Base-by-base conservation (phyloP, 2,113 vertebrate genomes). In the Penelope pileata region DNA sequence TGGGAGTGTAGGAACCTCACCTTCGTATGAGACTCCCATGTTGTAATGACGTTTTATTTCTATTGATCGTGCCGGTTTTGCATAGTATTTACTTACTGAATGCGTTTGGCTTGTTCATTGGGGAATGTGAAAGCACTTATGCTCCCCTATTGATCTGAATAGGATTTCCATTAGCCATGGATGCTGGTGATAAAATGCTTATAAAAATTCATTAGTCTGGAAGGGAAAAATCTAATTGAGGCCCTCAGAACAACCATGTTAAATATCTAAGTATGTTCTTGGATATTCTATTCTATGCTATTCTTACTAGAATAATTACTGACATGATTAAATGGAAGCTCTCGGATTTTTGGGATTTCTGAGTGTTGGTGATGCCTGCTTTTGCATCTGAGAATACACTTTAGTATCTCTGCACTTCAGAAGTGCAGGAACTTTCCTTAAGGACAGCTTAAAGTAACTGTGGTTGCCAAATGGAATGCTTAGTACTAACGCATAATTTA, bases 231-330 rank as follows among this genome's bases (percentile, higher is more conserved):
- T 34, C 16, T 47, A 62, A 34, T 16, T 47, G 36, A 91, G 12
- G 9, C 15, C 16, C 11, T 70, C 0, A 7, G 48, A 75, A 63
- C 8, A 69, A 26, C 16, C 1, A 0, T 36, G 6, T 66, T 62
- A 69, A 24, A 18, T 40, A 29, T 40, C 16, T 63, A 63, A 63
- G 36, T 27, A 63, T 40, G 26, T 63, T 63, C 26, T 12, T 18
- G 40, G 10, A 29, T 63, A 63, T 40, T 63, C 26, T 63, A 19
- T 40, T 40, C 27, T 40, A 40, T 63, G 15, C 16, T 63, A 18
- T 40, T 62, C 58, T 38, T 38, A 18, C 36, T 29, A 40, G 26
- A 63, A 29, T 63, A 40, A 18, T 88, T 62, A 18, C 7, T 66
- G 54, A 60, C 62, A 36, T 50, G 21, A 47, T 85, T 58, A 66